Conservation (phyloP, 2,888 invertebrate species). For the Lepeophtheirus nordmannii region DNA sequence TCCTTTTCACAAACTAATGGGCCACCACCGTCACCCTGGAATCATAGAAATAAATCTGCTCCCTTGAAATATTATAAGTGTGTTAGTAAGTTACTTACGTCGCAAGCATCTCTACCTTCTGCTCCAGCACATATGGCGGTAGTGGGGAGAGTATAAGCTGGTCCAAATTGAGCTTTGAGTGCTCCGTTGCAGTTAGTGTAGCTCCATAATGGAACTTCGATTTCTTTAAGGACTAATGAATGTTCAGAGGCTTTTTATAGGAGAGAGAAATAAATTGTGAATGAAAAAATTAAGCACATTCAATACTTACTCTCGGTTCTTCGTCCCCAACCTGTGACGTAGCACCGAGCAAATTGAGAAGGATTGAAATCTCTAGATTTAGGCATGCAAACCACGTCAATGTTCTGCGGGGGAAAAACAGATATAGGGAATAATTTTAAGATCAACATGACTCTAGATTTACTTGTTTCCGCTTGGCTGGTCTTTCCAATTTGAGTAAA, state of each 20-base stretch:
- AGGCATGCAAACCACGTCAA: constrained; percentile 34
- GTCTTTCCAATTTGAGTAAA: constrained; percentile 31
- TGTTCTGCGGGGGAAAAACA: constrained; percentile 29
- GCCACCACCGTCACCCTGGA: constrained; percentile 37
- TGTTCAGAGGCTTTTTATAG: constrained; percentile 32
- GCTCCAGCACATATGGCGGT: constrained; percentile 36
- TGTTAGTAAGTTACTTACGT: constrained; percentile 31
- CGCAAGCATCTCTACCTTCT: constrained; percentile 36
- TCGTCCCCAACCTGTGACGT: constrained; percentile 37
- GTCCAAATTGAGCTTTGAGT: constrained; percentile 34
- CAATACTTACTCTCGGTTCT: constrained; percentile 32
- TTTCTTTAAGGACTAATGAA: constrained; percentile 36
- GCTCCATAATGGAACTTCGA: constrained; percentile 35
- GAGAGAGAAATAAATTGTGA: background rate
- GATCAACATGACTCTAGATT: background rate
- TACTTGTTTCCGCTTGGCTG: constrained; percentile 29
- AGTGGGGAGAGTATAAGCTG: constrained; percentile 33
- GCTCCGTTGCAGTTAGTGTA: constrained; percentile 33
- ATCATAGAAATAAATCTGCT: constrained; percentile 3
- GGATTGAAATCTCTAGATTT: constrained; percentile 29
- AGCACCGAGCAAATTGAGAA: constrained; percentile 31
- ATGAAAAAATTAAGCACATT: background rate
- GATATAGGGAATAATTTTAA: background rate
- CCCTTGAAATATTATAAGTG: background rate
- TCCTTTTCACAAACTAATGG: constrained; percentile 35